Evolutionary conservation across 2,113 vertebrate species (phyloP), one percentile per base, ranked within the genome.

Genomic region (Progne subis): DNA sequence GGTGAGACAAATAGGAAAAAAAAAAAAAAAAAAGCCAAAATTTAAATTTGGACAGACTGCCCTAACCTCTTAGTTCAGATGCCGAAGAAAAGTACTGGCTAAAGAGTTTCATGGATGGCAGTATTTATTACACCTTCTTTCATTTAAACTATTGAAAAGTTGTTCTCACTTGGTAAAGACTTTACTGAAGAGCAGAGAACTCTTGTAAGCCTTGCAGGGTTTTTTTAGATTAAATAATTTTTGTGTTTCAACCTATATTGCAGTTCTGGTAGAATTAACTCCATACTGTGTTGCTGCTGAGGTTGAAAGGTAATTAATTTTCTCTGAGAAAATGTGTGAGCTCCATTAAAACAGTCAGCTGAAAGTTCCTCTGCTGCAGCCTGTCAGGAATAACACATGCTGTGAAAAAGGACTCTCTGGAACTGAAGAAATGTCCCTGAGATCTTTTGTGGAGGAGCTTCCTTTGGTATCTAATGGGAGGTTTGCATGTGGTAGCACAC

Each of bases 271-370:
- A 50, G 56, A 88, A 82, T 44, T 67, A 79, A 18, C 13, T 55
- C 39, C 0, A 0, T 53, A 23, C 11, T 41, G 4, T 76, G 61
- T 52, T 65, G 14, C 23, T 67, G n/a, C 43, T 81, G 26, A 83
- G 16, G 32, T 23, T 78, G 56, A 90, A 63, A 80, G 6, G 23
- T 53, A 47, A 55, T 84, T 72, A 76, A 60, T 65, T 61, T 80
- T 32, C 24, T 9, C 59, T 34, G 39, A 47, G 34, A 82, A 53
- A 64, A 34, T 32, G 5, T 25, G 28, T 90, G 24, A 82, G 2
- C 9, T 77, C 17, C 55, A 19, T 69, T 80, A 74, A 65, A 85
- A 68, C 9, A 44, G 26, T 52, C 41, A 80, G 43, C 17, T 55
- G 59, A 86, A 92, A 77, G 55, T 20, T 53, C 11, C 28, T 61